Conservation (phyloP, 37 sponge, comb jelly and placozoan species). For the Haliclona indistincta region DNA sequence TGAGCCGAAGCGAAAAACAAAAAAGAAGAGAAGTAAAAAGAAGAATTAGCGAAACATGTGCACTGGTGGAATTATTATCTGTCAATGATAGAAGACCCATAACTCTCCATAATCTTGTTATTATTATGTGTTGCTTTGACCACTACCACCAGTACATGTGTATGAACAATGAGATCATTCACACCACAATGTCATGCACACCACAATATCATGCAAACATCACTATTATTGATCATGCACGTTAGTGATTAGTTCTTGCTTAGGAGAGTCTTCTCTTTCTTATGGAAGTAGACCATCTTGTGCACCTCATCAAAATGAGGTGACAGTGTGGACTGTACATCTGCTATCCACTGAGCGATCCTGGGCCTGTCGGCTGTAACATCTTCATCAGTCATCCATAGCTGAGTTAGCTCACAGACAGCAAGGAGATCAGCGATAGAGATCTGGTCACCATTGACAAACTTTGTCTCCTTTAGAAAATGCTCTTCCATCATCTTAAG, state of each 20-base stretch:
- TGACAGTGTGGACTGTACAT: slow-evolving; percentile 50
- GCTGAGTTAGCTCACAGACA: slow-evolving; percentile 76
- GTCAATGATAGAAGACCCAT: no score
- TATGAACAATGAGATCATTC: no score
- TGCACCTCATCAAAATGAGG: slow-evolving; percentile 77
- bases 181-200: no score
- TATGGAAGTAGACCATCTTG: slow-evolving; percentile 63
- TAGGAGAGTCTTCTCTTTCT: no score
- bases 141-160: no score
- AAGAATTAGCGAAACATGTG: neutral
- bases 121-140: no score
- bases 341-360: slow-evolving; percentile 57
- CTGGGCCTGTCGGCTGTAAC: slow-evolving; percentile 38
- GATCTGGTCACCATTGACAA: slow-evolving; percentile 60
- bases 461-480: slow-evolving; percentile 67
- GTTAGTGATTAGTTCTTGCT: no score
- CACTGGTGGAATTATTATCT: neutral
- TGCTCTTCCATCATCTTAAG: slow-evolving; percentile 44
- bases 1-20: neutral
- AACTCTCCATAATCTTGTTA: no score
- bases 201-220: no score
- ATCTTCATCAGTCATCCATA: slow-evolving; percentile 47
- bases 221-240: no score
- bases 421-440: slow-evolving; percentile 84
- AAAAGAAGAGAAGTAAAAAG: neutral